Evolutionary conservation across 2,113 vertebrate genomes (phyloP).

Genomic region (Leuciscus idus): DNA sequence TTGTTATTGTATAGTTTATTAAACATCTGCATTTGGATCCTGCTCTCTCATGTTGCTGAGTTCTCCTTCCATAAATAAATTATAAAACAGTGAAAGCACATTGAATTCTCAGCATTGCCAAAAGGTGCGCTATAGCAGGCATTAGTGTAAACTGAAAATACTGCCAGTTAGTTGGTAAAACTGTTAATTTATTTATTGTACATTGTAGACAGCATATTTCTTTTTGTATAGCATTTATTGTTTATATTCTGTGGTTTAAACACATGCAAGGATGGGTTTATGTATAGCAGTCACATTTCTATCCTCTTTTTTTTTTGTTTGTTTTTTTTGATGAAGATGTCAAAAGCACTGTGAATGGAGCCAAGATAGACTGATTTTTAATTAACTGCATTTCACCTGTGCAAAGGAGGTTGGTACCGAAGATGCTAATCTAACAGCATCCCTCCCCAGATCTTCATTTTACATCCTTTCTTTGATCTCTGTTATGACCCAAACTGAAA

Average conservation of each 20-base stretch:
- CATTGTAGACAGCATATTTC: too few relatives aligned
- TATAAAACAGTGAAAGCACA: neutral
- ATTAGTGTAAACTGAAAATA: neutral
- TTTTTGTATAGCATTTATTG: neutral
- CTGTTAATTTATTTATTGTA: too few relatives aligned
- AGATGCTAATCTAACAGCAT: slow-evolving; percentile 27
- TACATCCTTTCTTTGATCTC: slow-evolving; percentile 16
- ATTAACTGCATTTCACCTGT: slow-evolving; percentile 37
- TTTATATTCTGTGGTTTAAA: neutral
- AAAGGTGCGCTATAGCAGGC: neutral
- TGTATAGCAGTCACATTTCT: neutral
- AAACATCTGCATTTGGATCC: neutral
- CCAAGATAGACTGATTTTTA: slow-evolving; percentile 17
- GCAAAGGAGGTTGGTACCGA: neutral
- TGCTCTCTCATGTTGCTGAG: neutral
- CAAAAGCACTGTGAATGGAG: neutral
- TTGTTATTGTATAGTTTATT: neutral
- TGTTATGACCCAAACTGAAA: slow-evolving; percentile 24
- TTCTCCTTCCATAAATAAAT: neutral
- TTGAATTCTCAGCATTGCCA: neutral
- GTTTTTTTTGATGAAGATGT: neutral
- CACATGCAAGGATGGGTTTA: neutral
- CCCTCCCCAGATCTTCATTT: slow-evolving; percentile 18
- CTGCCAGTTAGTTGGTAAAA: too few relatives aligned
- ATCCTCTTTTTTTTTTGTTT: neutral